Conservation (phyloP, 1,140 invertebrate species). For the Drosophila watanabei region DNA sequence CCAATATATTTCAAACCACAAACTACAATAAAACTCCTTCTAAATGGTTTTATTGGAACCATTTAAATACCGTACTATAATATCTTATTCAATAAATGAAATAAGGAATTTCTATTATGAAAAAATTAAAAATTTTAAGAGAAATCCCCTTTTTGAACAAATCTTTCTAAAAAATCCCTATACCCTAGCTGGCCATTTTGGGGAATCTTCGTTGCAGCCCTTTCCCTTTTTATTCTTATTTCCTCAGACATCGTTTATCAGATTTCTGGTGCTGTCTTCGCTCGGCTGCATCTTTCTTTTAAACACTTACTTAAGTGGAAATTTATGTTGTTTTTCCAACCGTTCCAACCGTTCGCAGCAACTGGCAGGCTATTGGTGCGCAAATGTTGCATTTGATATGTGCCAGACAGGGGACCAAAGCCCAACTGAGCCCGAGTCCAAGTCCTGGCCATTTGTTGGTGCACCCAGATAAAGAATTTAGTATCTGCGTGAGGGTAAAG, state of each 20-base stretch:
- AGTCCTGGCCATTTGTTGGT: conserved; percentile 68
- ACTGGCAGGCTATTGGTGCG: conserved; percentile 65
- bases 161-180: neutral
- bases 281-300: conserved; percentile 73
- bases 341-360: conserved; percentile 44
- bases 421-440: conserved; percentile 49
- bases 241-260: conserved; percentile 72
- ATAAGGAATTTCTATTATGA: neutral
- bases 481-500: conserved; percentile 69
- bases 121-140: neutral
- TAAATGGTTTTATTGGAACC: neutral
- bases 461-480: conserved; percentile 60
- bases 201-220: neutral
- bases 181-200: conserved; percentile 1
- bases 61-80: neutral
- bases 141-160: neutral
- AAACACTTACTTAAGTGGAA: conserved; percentile 84
- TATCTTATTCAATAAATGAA: neutral
- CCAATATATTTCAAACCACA: too few relatives aligned
- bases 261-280: conserved; percentile 46
- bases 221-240: conserved; percentile 34
- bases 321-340: conserved; percentile 80
- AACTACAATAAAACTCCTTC: too few relatives aligned
- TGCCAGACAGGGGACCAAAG: conserved; percentile 72
- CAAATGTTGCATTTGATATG: conserved; percentile 82